Percentiles rank a stretch among this genome's conserved stretches.
phyloP scores from a whole-genome alignment of 2,797 vertebrate species.

The Epinephelus awoara region DNA sequence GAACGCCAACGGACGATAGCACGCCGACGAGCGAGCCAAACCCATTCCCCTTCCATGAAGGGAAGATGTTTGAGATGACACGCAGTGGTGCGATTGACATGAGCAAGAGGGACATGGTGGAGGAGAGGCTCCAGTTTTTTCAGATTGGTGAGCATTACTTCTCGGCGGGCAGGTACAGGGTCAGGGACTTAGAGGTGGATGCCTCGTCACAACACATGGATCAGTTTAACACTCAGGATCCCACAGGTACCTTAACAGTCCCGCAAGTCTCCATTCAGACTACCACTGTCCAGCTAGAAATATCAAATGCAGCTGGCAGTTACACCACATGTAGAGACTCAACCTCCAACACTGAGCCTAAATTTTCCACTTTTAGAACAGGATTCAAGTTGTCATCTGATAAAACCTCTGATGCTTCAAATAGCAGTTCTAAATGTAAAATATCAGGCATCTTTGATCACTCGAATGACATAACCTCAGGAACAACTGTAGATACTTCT shows the following conservation, averaged over 20 bases:
- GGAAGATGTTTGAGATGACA: constrained; percentile 99
- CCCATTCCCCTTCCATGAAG: constrained; percentile 99
- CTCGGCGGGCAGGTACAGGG: constrained; percentile 96
- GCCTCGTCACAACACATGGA: constrained; percentile 86
- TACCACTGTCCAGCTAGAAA: constrained; percentile 92
- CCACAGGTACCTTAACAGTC: constrained; percentile 86
- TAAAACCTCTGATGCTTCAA: constrained; percentile 56
- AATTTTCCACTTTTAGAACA: constrained; percentile 97
- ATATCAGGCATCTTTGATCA: constrained; percentile 70
- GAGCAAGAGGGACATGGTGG: constrained; percentile 99
- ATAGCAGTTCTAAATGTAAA: constrained; percentile 52
- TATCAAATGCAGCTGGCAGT: constrained; percentile 85
- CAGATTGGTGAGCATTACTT: constrained; percentile 99
- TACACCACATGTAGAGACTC: constrained; percentile 89
- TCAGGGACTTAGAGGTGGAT: constrained; percentile 89
- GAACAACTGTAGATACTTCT: constrained; percentile 62
- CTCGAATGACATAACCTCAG: constrained; percentile 65
- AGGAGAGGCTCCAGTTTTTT: constrained; percentile 99
- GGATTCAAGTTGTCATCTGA: constrained; percentile 83
- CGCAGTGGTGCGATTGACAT: constrained; percentile 99
- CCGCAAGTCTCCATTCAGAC: constrained; percentile 91
- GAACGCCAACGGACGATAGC: constrained; percentile 99
- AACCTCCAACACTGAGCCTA: constrained; percentile 91
- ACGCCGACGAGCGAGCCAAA: constrained; percentile 99
- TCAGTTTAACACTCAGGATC: constrained; percentile 87